These are phyloP conservation scores for Micropoecilia bifurca DNA, from an alignment of 2,797 vertebrate genomes.

Conservation along the genomic window DNA sequence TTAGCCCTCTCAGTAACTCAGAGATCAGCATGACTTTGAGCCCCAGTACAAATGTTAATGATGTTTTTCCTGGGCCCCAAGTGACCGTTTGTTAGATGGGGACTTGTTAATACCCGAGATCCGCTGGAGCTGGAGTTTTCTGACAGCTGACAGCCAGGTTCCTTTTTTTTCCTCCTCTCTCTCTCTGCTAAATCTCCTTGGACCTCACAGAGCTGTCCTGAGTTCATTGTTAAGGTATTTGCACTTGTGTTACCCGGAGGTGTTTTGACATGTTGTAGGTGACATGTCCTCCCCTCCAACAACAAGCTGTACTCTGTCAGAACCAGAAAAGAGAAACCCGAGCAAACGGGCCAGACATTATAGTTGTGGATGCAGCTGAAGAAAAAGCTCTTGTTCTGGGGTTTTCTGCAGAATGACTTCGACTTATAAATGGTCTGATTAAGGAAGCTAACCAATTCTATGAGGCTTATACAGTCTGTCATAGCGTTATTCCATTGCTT, in stretches of 20 bases:
- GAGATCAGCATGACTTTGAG: constrained; percentile 48
- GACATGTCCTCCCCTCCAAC: constrained; percentile 33
- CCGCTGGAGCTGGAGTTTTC: constrained; percentile 24
- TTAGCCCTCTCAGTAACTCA: constrained; percentile 56
- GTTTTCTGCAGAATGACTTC: constrained; percentile 39
- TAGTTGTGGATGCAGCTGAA: constrained; percentile 28
- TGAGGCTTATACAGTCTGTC: constrained; percentile 52
- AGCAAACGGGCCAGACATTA: constrained; percentile 23
- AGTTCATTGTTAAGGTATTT: constrained; percentile 46
- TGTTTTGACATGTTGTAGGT: constrained; percentile 65
- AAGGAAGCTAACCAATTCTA: constrained; percentile 69
- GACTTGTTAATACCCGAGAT: constrained; percentile 54
- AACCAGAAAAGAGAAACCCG: constrained; percentile 42
- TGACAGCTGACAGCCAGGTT: constrained; percentile 66
- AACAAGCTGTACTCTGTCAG: constrained; percentile 24
- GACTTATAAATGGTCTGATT: constrained; percentile 72
- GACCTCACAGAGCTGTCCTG: constrained; percentile 37
- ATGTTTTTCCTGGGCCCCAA: constrained; percentile 57
- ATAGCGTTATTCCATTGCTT: constrained; percentile 61
- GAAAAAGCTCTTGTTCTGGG: constrained; percentile 50
- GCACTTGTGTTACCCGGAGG: constrained; percentile 48
- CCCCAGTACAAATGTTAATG: constrained; percentile 64
- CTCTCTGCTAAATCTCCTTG: constrained; percentile 25
- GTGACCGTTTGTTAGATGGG: constrained; percentile 68
- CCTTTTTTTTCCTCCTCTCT: constrained; percentile 29